Base-by-base conservation (phyloP, 2,888 invertebrate genomes). In the Tachina grossa region DNA sequence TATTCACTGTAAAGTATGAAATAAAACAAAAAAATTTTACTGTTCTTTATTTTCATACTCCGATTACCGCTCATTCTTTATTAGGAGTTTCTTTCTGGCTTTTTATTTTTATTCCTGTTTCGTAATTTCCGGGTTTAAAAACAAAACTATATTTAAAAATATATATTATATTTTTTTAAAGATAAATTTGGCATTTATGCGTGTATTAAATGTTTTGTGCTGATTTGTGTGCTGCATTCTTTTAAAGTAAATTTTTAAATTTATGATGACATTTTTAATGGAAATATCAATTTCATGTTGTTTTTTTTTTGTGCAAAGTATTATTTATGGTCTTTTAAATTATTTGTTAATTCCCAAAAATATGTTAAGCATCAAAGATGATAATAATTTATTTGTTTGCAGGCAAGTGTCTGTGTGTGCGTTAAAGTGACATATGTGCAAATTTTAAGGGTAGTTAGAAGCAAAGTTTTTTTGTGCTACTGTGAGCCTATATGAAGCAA, bases 261-360 rank as follows among this genome's bases (percentile, higher is more conserved):
- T 59, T 59, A 59, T n/a, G 39, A 59, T 59, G 57, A 39, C 31
- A 39, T 39, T 39, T 39, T 59, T 59, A 59, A 39, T 59, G 57
- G 57, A 13, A n/a, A 59, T 59, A 39, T 59, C 39, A 14, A 59
- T 8, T 59, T 39, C 11, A n/a, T 39, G 8, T 9, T 39, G 0
- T n/a, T 39, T 5, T n/a, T n/a, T 59, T 9, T 59, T 39, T 31
- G 57, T 39, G 1, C n/a, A 39, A 39, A 39, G 8, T 39, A 13
- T 59, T 59, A 59, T 59, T 59, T 59, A 59, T 59, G 57, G 9
- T 39, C n/a, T 49, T 55, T 39, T 55, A 55, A 10, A 4, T 22
- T 11, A 4, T 22, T 19, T 19, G 13, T 55, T 55, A 55, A 55
- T 11, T 6, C 31, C 31, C 55, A 22, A 53, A 49, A 49, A 49